Percentiles rank a stretch among this genome's conserved stretches.
phyloP scores from a whole-genome alignment of 2,888 invertebrate genomes.

The Xestia sexstrigata region DNA sequence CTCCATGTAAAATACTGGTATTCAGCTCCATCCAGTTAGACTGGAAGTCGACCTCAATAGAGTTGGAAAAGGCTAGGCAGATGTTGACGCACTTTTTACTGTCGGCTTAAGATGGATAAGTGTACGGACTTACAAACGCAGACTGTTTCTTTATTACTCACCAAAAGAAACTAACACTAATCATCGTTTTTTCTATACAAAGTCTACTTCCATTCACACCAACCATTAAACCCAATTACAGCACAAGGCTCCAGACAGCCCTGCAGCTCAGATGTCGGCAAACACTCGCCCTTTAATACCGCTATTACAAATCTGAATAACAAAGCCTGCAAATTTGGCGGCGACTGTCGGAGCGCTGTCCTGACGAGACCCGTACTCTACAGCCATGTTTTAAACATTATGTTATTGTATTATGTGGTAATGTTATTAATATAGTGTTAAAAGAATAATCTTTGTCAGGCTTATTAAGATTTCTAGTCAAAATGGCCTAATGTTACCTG shows the following conservation, averaged over 20 bases:
- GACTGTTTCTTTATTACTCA: neutral
- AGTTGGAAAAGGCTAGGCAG: neutral
- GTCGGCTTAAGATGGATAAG: too few relatives aligned
- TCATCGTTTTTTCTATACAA: neutral
- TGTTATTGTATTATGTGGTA: slow-evolving; percentile 3
- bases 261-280: slow-evolving; percentile 63
- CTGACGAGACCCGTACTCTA: slow-evolving; percentile 13
- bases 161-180: neutral
- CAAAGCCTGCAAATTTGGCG: slow-evolving; percentile 73
- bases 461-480: neutral
- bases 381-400: slow-evolving; percentile 48
- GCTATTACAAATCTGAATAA: slow-evolving; percentile 76
- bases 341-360: slow-evolving; percentile 24
- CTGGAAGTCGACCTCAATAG: neutral
- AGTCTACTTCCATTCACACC: neutral
- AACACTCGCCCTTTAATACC: slow-evolving; percentile 74
- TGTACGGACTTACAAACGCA: too few relatives aligned
- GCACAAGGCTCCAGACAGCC: slow-evolving; percentile 40
- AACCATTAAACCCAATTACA: neutral
- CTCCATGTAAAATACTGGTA: neutral
- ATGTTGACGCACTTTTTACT: neutral
- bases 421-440: neutral
- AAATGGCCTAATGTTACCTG: neutral
- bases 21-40: neutral
- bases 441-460: neutral